Conservation (phyloP, 2,797 vertebrate species). For the Nannoperca australis region DNA sequence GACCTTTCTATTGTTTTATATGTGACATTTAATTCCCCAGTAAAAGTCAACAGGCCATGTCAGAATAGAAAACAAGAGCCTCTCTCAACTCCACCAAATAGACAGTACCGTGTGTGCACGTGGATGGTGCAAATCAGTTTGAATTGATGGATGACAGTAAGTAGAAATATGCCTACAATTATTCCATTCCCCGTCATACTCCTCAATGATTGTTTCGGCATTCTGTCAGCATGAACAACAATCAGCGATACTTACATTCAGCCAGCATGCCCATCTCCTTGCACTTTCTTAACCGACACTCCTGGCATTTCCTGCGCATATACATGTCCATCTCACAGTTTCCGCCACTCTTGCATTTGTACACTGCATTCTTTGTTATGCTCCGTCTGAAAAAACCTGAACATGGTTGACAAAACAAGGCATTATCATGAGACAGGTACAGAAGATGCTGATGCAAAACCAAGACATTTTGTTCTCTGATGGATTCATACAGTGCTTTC, state of each 20-base stretch:
- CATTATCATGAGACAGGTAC: neutral
- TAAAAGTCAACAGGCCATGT: conserved; percentile 48
- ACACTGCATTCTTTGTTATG: conserved; percentile 97
- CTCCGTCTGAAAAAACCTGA: conserved; percentile 98
- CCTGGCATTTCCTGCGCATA: conserved; percentile 98
- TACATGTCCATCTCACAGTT: conserved; percentile 99
- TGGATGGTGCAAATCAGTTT: neutral
- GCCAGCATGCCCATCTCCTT: conserved; percentile 99
- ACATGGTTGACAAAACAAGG: conserved; percentile 8
- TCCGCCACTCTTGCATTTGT: conserved; percentile 98
- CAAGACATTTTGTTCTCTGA: neutral
- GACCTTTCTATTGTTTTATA: conserved; percentile 40
- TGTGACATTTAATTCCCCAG: conserved; percentile 49
- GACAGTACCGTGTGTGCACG: neutral
- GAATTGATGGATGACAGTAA: neutral
- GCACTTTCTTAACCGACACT: conserved; percentile 97
- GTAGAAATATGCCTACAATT: neutral
- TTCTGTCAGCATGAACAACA: neutral
- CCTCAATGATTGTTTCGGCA: neutral
- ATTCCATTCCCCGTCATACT: neutral
- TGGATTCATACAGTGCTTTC: neutral
- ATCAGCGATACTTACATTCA: conserved; percentile 92
- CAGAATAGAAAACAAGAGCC: conserved; percentile 63
- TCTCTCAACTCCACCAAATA: conserved; percentile 1
- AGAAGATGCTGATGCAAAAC: conserved; percentile 1